Evolutionary conservation across 2,888 invertebrate genomes (phyloP).

Genomic region (Dyspetes luteomarginatus): DNA sequence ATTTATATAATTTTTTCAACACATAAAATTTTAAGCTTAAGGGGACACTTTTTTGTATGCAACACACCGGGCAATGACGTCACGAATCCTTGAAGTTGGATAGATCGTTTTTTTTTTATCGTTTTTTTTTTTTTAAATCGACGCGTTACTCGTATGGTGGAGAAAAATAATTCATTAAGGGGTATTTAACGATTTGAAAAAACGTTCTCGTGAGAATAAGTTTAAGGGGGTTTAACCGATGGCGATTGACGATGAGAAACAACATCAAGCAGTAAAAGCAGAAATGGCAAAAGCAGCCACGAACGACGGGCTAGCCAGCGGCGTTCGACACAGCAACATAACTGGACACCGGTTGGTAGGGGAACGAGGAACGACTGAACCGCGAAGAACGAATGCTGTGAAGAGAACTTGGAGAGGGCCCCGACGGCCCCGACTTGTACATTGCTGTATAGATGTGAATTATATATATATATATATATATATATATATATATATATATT

Average conservation of each 20-base stretch:
- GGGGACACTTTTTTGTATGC: not conserved
- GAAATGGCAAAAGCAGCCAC: slow-evolving; percentile 59
- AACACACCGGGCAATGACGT: slow-evolving; percentile 38
- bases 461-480: not conserved
- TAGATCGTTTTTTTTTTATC: not conserved
- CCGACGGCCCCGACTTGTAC: slow-evolving; percentile 29
- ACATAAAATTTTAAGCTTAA: too few relatives aligned
- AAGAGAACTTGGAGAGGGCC: slow-evolving; percentile 66
- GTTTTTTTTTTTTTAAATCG: not conserved
- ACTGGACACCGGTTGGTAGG: slow-evolving; percentile 82
- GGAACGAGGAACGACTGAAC: slow-evolving; percentile 81
- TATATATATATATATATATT: not conserved
- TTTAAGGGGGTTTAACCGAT: too few relatives aligned
- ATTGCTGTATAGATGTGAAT: not conserved
- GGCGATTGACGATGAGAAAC: slow-evolving; percentile 36
- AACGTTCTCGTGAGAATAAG: too few relatives aligned
- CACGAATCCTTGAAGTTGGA: slow-evolving; percentile 19
- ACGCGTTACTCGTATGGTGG: slow-evolving; percentile 8
- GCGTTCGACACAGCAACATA: slow-evolving; percentile 81
- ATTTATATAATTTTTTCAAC: too few relatives aligned
- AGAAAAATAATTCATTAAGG: too few relatives aligned
- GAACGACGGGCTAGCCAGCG: slow-evolving; percentile 67
- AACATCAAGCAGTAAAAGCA: slow-evolving; percentile 29
- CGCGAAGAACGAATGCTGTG: slow-evolving; percentile 70
- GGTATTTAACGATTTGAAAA: too few relatives aligned